phyloP scores from a whole-genome alignment of 2,888 invertebrate species.

The Agonum fuliginosum region DNA sequence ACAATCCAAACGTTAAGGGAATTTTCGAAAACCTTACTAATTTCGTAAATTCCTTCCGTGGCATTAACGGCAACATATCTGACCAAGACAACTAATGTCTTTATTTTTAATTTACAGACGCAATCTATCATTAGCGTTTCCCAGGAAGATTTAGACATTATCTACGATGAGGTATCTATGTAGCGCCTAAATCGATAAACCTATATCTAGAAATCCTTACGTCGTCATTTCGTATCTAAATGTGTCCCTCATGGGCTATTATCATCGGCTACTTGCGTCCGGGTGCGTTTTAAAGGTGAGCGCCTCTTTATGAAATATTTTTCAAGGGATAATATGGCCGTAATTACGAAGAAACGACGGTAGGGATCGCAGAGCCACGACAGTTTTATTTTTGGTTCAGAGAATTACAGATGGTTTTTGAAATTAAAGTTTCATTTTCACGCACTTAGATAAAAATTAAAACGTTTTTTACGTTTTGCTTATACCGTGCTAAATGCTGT shows the following conservation, averaged over 20 bases:
- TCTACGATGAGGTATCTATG: constrained; percentile 1
- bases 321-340: background rate
- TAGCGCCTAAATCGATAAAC: constrained; percentile 37
- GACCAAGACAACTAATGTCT: background rate
- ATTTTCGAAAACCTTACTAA: background rate
- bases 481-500: too few species aligned
- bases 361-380: background rate
- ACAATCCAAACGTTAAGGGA: background rate
- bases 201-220: constrained; percentile 52
- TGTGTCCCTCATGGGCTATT: constrained; percentile 52
- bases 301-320: background rate
- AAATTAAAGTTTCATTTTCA: background rate
- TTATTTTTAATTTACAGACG: constrained; percentile 22
- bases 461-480: too few species aligned
- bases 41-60: background rate
- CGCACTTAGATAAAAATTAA: background rate
- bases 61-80: background rate
- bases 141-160: background rate
- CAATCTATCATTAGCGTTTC: constrained; percentile 4
- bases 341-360: background rate
- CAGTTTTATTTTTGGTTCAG: background rate
- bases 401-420: background rate
- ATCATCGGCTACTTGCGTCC: constrained; percentile 25
- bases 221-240: constrained; percentile 54
- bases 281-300: constrained; percentile 45